phyloP scores from a whole-genome alignment of 2,888 invertebrate species.

The Tetanocera ferruginea region DNA sequence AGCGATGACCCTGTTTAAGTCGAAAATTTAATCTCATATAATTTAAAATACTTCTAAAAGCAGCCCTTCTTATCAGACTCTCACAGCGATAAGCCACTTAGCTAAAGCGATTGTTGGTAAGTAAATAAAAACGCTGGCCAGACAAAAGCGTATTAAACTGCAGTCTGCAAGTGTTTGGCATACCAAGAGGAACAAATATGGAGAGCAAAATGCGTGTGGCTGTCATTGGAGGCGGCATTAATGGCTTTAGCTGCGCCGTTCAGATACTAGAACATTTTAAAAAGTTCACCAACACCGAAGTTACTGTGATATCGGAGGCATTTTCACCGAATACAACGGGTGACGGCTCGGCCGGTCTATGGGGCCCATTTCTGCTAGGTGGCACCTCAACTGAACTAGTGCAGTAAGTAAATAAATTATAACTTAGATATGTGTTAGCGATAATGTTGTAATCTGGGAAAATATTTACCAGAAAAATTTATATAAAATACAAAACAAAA shows the following conservation, averaged over 20 bases:
- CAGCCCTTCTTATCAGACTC: not conserved
- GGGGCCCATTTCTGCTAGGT: slow-evolving; percentile 78
- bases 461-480: too few relatives aligned
- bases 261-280: slow-evolving; percentile 74
- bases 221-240: slow-evolving; percentile 83
- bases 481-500: too few relatives aligned
- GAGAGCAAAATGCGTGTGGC: slow-evolving; percentile 47
- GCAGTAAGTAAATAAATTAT: slow-evolving; percentile 65
- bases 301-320: slow-evolving; percentile 77
- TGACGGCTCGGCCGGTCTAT: slow-evolving; percentile 83
- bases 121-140: not conserved
- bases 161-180: not conserved
- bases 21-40: not conserved
- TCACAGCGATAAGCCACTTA: not conserved
- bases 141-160: not conserved
- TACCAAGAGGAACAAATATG: not conserved
- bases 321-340: slow-evolving; percentile 82
- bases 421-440: not conserved
- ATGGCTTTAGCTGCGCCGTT: slow-evolving; percentile 79
- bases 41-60: not conserved
- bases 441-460: too few relatives aligned
- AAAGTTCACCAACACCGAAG: slow-evolving; percentile 68
- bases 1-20: too few relatives aligned
- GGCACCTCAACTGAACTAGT: slow-evolving; percentile 73
- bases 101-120: not conserved